A percentile compares a stretch with the other conserved stretches of the same genome.
Conservation (phyloP, 1,140 invertebrate species). For the Magallana angulata region DNA sequence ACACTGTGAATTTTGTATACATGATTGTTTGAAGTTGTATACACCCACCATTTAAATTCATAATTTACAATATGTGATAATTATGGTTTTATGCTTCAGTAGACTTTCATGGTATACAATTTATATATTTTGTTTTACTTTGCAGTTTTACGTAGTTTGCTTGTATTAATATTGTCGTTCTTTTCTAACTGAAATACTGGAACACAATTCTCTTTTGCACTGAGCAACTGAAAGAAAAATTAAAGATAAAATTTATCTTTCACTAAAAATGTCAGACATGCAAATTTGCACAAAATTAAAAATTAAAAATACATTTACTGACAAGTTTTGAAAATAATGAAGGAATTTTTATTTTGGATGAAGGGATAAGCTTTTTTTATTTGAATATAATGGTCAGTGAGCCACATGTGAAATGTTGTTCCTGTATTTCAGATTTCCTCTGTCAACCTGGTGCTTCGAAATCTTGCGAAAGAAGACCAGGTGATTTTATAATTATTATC, state of each 20-base stretch:
- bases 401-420: constrained; percentile 25
- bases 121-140: background rate
- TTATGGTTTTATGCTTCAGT: too few relatives aligned
- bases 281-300: too few relatives aligned
- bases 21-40: too few relatives aligned
- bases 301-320: too few relatives aligned
- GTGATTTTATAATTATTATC: constrained; percentile 8
- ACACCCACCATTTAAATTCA: too few relatives aligned
- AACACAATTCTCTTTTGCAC: background rate
- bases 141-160: background rate
- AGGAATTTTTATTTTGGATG: background rate
- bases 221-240: background rate
- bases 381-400: background rate
- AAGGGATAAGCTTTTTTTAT: background rate
- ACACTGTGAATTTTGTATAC: too few relatives aligned
- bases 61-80: too few relatives aligned
- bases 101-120: too few relatives aligned
- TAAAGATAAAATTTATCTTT: too few relatives aligned
- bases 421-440: constrained; percentile 43
- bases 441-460: constrained; percentile 41
- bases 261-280: too few relatives aligned
- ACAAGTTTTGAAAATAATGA: too few relatives aligned
- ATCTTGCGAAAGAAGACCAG: constrained; percentile 42
- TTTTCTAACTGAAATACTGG: constrained; percentile 21
- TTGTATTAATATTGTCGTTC: background rate